Conservation (phyloP, 2,113 vertebrate species). For the Oryzias curvinotus region DNA sequence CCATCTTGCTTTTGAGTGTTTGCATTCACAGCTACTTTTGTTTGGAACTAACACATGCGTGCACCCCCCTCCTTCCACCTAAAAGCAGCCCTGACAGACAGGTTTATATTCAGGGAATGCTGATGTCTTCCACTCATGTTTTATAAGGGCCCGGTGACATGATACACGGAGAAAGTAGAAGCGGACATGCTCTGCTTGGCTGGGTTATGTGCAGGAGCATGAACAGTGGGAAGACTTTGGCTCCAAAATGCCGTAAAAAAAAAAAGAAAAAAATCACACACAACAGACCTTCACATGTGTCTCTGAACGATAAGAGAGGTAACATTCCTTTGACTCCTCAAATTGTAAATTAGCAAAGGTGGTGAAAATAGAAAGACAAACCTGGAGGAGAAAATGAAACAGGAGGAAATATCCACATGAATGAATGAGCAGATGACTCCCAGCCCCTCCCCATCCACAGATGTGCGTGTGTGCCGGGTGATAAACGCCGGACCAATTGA, state of each 20-base stretch:
- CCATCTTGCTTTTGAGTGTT: no score
- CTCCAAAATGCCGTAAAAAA: background rate
- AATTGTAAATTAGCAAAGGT: conserved; percentile 2
- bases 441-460: conserved; percentile 40
- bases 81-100: background rate
- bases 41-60: no score
- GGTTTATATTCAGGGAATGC: background rate
- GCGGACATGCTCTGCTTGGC: background rate
- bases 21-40: no score
- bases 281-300: conserved; percentile 1
- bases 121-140: background rate
- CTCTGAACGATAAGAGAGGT: conserved; percentile 3
- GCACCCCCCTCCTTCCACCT: background rate
- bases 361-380: background rate
- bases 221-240: background rate
- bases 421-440: conserved; percentile 55
- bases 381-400: conserved; percentile 23
- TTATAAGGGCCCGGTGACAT: background rate
- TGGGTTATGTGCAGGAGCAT: background rate
- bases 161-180: background rate
- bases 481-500: conserved; percentile 67
- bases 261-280: conserved; percentile 3
- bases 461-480: conserved; percentile 50
- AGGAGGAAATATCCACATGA: conserved; percentile 47
- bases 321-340: conserved; percentile 1